phyloP scores from a whole-genome alignment of 2,113 vertebrate genomes.

The Hemiprocne comata region DNA sequence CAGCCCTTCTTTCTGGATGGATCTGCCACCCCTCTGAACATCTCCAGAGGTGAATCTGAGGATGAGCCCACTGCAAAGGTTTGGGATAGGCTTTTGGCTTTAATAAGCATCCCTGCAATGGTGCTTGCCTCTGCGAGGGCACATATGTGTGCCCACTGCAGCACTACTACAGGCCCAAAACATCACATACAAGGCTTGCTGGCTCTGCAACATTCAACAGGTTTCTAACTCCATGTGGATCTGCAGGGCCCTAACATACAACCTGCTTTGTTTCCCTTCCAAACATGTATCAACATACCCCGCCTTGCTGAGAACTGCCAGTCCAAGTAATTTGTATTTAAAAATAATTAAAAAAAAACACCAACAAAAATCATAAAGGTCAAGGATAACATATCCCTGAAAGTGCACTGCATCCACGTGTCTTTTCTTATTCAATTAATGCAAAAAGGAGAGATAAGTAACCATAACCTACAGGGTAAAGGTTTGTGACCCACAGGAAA shows the following conservation, averaged over 20 bases:
- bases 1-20: neutral
- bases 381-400: neutral
- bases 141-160: fast-evolving
- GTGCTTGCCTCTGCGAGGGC: neutral
- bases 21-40: neutral
- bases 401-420: neutral
- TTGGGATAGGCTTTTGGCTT: neutral
- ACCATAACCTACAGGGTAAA: neutral
- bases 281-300: fast-evolving
- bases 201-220: neutral
- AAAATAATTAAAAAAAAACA: neutral
- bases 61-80: neutral
- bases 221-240: neutral
- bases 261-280: neutral
- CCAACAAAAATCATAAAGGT: neutral
- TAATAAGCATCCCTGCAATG: neutral
- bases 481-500: neutral
- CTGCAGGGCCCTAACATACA: neutral
- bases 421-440: neutral
- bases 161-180: neutral
- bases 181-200: neutral
- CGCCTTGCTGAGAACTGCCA: neutral
- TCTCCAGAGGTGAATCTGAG: neutral
- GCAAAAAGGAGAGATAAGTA: neutral
- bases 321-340: neutral